Conservation (phyloP, 2,797 vertebrate species). For the Crenuchus spilurus region DNA sequence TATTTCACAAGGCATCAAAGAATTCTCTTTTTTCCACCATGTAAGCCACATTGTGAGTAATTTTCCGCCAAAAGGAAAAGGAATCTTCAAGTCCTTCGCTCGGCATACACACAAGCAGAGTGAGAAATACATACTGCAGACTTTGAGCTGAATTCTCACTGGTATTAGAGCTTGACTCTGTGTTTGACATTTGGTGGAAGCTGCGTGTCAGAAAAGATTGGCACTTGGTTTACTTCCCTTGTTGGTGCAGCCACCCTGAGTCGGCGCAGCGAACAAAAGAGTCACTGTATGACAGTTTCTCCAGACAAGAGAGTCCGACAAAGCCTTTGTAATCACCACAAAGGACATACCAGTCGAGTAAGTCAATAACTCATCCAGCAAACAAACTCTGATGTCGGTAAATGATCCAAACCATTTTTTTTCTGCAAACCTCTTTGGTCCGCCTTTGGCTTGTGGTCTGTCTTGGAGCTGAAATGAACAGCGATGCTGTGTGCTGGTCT, state of each 20-base stretch:
- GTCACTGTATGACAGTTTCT: conserved; percentile 66
- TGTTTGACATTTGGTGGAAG: conserved; percentile 65
- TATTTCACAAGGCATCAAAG: conserved; percentile 68
- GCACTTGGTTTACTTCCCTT: conserved; percentile 49
- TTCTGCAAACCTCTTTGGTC: conserved; percentile 61
- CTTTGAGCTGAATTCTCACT: conserved; percentile 52
- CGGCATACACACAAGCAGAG: conserved; percentile 61
- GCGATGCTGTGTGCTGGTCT: conserved; percentile 61
- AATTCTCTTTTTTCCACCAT: conserved; percentile 58
- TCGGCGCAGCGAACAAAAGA: conserved; percentile 58
- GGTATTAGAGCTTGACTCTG: conserved; percentile 55
- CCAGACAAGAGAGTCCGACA: conserved; percentile 64
- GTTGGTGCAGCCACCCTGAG: conserved; percentile 25
- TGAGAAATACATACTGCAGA: conserved; percentile 71
- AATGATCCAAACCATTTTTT: conserved; percentile 73
- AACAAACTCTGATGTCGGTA: conserved; percentile 79
- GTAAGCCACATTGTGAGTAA: conserved; percentile 65
- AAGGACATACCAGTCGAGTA: conserved; percentile 74
- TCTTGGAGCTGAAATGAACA: conserved; percentile 69
- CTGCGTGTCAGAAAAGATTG: conserved; percentile 58
- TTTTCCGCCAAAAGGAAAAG: conserved; percentile 59
- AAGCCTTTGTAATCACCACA: conserved; percentile 76
- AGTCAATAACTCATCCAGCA: conserved; percentile 79
- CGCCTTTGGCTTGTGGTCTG: conserved; percentile 65
- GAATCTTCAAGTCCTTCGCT: conserved; percentile 63